Evolutionary conservation across 1,140 invertebrate genomes (phyloP).

Genomic region (Drosophila chauvacae): DNA sequence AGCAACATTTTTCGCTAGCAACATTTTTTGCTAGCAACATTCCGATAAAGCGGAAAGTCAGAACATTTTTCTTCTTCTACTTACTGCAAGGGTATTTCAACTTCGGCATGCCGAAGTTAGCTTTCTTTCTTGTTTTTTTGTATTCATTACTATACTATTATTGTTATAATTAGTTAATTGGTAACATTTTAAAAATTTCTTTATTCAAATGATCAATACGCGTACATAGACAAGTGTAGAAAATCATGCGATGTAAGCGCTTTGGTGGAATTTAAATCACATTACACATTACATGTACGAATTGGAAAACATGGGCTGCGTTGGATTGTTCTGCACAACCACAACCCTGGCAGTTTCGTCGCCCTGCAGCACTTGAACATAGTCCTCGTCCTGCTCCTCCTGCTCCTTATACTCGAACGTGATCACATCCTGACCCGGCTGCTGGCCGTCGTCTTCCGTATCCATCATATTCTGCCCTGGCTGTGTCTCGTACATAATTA

Average conservation of each 20-base stretch:
- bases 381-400: slow-evolving; percentile 1
- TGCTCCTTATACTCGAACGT: background rate
- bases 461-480: slow-evolving; percentile 5
- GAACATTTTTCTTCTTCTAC: no score
- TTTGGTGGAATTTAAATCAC: slow-evolving; percentile 27
- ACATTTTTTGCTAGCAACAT: no score
- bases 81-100: no score
- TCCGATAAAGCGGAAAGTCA: no score
- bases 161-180: no score
- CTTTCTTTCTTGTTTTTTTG: no score
- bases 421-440: background rate
- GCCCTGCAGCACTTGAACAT: slow-evolving; percentile 20
- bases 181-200: background rate
- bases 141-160: no score
- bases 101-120: no score
- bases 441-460: background rate
- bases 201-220: background rate
- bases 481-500: slow-evolving; percentile 30
- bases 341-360: slow-evolving; percentile 55
- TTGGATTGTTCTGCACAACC: slow-evolving; percentile 59
- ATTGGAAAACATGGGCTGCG: slow-evolving; percentile 49
- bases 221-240: background rate
- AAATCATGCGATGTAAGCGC: background rate
- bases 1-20: no score
- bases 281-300: slow-evolving; percentile 33